Conservation (phyloP, 2,888 invertebrate genomes). For the Crocallis elinguaria region DNA sequence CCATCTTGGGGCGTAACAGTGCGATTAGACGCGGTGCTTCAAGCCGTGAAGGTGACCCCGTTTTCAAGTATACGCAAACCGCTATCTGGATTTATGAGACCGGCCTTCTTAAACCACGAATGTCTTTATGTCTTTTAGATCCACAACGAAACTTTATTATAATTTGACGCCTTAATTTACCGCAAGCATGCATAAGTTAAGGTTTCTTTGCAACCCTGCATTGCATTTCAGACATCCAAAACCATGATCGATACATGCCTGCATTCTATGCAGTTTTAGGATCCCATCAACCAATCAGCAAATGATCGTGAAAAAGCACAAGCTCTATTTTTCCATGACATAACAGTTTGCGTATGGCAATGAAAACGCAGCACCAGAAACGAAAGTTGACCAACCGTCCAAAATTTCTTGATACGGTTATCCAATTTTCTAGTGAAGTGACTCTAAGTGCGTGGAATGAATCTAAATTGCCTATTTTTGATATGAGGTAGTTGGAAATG, state of each 20-base stretch:
- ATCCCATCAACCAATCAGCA: slow-evolving; percentile 33
- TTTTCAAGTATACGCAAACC: slow-evolving; percentile 44
- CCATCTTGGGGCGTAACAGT: slow-evolving; percentile 82
- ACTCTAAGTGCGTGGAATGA: slow-evolving; percentile 33
- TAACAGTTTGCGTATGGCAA: slow-evolving; percentile 41
- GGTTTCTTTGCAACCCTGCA: slow-evolving; percentile 9
- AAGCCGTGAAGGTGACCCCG: slow-evolving; percentile 49
- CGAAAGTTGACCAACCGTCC: slow-evolving; percentile 32
- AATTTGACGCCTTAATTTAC: neutral
- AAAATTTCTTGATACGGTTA: slow-evolving; percentile 18
- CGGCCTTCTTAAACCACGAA: slow-evolving; percentile 1
- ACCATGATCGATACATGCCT: slow-evolving; percentile 17
- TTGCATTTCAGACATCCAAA: slow-evolving; percentile 14
- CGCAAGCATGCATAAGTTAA: slow-evolving; percentile 20
- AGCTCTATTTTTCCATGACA: slow-evolving; percentile 28
- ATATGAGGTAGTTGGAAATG: slow-evolving; percentile 17
- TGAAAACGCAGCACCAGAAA: slow-evolving; percentile 41
- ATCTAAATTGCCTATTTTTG: slow-evolving; percentile 20
- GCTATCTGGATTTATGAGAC: slow-evolving; percentile 3
- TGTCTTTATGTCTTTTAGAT: neutral
- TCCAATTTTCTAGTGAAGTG: slow-evolving; percentile 31
- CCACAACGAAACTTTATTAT: neutral
- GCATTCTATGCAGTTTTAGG: slow-evolving; percentile 16
- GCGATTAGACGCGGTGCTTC: slow-evolving; percentile 71
- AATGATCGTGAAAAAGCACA: slow-evolving; percentile 34